These are phyloP conservation scores for Hermetia illucens DNA, from an alignment of 1,140 invertebrate species.

Conservation along the genomic window DNA sequence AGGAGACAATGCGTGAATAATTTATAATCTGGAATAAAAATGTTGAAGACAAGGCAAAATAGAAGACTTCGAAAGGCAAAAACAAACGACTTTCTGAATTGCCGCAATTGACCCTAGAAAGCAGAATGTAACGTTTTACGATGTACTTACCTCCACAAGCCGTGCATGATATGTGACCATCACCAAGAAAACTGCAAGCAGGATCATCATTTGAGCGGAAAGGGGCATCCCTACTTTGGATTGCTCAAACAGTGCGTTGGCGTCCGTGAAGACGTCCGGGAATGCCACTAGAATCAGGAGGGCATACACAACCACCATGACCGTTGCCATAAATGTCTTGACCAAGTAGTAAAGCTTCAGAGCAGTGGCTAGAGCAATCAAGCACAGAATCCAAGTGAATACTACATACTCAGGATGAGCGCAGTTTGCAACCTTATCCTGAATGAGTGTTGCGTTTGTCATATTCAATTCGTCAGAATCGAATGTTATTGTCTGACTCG, in stretches of 20 bases:
- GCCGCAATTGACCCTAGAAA: no score
- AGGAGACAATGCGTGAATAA: no score
- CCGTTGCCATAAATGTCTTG: conserved; percentile 65
- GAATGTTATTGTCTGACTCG: background rate
- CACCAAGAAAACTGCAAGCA: conserved; percentile 66
- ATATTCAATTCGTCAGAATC: background rate
- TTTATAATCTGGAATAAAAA: no score
- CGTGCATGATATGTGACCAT: conserved; percentile 86
- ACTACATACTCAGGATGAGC: conserved; percentile 75
- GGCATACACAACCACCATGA: conserved; percentile 58
- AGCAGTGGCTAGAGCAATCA: conserved; percentile 81
- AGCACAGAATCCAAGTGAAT: conserved; percentile 85
- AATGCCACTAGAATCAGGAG: conserved; percentile 49
- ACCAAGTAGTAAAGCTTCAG: conserved; percentile 83
- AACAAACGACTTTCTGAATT: no score
- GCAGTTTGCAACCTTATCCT: conserved; percentile 28
- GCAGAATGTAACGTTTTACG: background rate
- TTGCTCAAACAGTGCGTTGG: conserved; percentile 10
- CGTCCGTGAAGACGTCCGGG: conserved; percentile 25
- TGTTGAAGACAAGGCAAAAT: no score
- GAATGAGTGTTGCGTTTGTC: background rate
- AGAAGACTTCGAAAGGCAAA: no score
- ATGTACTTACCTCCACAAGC: conserved; percentile 51
- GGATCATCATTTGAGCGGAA: conserved; percentile 61
- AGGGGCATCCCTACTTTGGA: conserved; percentile 41